A percentile compares a stretch with the other conserved stretches of the same genome.
phyloP scores from a whole-genome alignment of 2,113 vertebrate genomes.

The Xyrauchen texanus region DNA sequence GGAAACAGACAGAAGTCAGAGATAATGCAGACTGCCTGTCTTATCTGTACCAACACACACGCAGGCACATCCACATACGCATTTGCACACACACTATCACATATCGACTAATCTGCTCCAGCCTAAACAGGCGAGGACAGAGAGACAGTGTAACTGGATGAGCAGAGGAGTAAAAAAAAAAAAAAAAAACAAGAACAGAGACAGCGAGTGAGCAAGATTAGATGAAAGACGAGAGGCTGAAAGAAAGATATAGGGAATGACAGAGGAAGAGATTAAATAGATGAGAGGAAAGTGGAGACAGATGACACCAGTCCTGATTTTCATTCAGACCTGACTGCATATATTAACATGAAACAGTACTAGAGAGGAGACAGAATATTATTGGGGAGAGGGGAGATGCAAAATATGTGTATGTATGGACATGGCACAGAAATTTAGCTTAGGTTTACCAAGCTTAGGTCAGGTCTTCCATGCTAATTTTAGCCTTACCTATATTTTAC shows the following conservation, averaged over 20 bases:
- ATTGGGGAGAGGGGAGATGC: too few relatives aligned
- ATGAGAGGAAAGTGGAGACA: constrained; percentile 9
- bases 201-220: constrained; percentile 56
- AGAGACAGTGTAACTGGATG: constrained; percentile 61
- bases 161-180: constrained; percentile 30
- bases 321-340: background rate
- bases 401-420: too few relatives aligned
- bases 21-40: constrained; percentile 12
- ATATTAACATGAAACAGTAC: constrained; percentile 8
- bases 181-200: constrained; percentile 1
- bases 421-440: too few relatives aligned
- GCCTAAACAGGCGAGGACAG: constrained; percentile 36
- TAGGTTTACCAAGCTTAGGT: too few relatives aligned
- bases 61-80: background rate
- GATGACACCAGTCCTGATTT: constrained; percentile 33
- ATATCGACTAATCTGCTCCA: constrained; percentile 63
- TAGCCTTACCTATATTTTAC: too few relatives aligned
- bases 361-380: background rate
- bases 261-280: constrained; percentile 32
- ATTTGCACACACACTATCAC: constrained; percentile 56
- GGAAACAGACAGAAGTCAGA: background rate
- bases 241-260: constrained; percentile 28
- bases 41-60: constrained; percentile 20
- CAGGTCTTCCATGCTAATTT: too few relatives aligned
- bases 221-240: constrained; percentile 55